Evolutionary conservation across 2,797 vertebrate genomes (phyloP), one percentile per base, ranked within the genome.

Genomic region (Crenuchus spilurus): DNA sequence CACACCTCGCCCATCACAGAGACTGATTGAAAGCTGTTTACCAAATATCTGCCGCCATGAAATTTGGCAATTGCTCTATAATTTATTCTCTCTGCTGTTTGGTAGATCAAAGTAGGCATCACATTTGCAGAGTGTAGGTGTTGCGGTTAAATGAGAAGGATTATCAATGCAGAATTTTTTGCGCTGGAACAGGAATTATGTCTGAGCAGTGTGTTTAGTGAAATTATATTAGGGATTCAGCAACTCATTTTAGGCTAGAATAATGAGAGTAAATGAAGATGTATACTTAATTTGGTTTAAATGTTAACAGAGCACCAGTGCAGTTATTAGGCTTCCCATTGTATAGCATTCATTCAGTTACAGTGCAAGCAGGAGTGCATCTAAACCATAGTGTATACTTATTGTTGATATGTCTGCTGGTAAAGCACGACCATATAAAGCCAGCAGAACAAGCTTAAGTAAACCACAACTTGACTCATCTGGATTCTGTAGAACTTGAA

Each of bases 81-180:
- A 76, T 78, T 70, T 70, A 76, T 66, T 70, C 73, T 60, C 35
- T n/a, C 39, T 9, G 3, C 48, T 70, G 22, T 65, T n/a, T 68
- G 57, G 68, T 75, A 54, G 68, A 76, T 79, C 80, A 82, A 79
- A 76, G 76, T 70, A 24, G 31, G 18, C 54, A 44, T 76, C 54
- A 74, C 62, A 76, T 77, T 78, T 72, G 73, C 70, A 78, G 74
- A 49, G 68, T 71, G 69, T 69, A 48, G 73, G 65, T 73, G 44
- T 64, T 72, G 49, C 54, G 42, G 42, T 64, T 8, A 48, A 69
- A 69, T 65, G 68, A 63, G 67, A 77, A 75, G 68, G 57, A 41
- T 69, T 67, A 75, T 37, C 18, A 55, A 28, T 30, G 41, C 22
- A 66, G 30, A 37, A 48, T 30, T 44, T 24, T 46, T 35, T 13